Conservation (phyloP, 2,113 vertebrate species). For the Hemicordylus capensis region DNA sequence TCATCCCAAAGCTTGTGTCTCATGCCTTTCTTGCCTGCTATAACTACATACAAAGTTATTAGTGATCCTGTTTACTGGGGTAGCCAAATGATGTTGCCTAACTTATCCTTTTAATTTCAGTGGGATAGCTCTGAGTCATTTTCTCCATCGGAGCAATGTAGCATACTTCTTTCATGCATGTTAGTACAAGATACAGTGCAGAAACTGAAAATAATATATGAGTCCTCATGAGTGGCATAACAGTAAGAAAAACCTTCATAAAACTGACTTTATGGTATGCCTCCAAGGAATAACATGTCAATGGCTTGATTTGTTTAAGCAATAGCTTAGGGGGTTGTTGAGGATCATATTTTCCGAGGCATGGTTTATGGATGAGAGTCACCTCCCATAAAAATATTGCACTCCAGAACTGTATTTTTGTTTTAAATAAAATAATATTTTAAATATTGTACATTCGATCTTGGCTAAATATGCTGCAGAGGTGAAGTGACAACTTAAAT, state of each 20-base stretch:
- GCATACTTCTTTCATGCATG: not conserved
- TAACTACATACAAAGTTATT: too few species aligned
- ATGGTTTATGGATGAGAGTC: not conserved
- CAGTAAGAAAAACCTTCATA: constrained; percentile 23
- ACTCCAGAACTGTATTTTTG: not conserved
- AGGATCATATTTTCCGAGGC: not conserved
- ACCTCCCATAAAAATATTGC: not conserved
- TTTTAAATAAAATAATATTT: constrained; percentile 17
- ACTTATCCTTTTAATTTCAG: too few species aligned
- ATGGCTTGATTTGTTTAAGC: constrained; percentile 21
- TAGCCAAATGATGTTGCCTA: not conserved
- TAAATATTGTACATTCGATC: not conserved
- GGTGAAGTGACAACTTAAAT: not conserved
- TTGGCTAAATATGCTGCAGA: not conserved
- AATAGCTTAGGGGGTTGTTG: constrained; percentile 18
- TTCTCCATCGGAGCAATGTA: too few species aligned
- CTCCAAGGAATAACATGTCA: constrained; percentile 39
- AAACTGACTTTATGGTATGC: constrained; percentile 10
- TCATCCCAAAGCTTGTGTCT: too few species aligned
- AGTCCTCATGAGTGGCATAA: constrained; percentile 37
- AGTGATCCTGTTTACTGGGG: not conserved
- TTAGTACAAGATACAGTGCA: constrained; percentile 13
- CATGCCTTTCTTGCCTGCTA: too few species aligned
- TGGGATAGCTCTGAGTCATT: too few species aligned
- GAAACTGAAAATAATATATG: constrained; percentile 49